Evolutionary conservation across 1,140 invertebrate genomes (phyloP), one percentile per base, ranked within the genome.

Genomic region (Leptinotarsa undecemlineata): DNA sequence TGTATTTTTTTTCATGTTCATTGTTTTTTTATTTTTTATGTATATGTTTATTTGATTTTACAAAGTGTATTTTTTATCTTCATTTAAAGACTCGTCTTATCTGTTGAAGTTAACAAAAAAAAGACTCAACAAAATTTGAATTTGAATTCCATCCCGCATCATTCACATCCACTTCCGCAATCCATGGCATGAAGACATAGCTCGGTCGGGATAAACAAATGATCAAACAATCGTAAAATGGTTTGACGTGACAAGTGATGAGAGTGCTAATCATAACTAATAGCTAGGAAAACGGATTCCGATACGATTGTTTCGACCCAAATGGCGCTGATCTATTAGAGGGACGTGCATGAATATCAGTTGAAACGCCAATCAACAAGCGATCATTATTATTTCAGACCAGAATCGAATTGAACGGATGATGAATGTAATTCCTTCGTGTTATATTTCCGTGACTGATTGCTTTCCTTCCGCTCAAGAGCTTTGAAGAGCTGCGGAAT

Each of bases 161-260:
- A 42, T 42, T 8, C 33, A 42, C 33, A 42, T 1, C 33, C 33
- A 8, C 11, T 42, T 11, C 11, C 33, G 33, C 33, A 42, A 42
- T 42, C 8, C 8, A 42, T 42, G 8, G 8, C 33, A 42, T 42
- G 8, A 42, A 42, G 33, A 11, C 33, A 42, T 42, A 11, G 8
- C 33, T 42, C 33, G 8, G 33, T 11, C 11, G 33, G 33, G 8
- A 42, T 57, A 17, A 57, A 57, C 51, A 57, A 57, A 57, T 57
- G 51, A 57, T 57, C 51, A 19, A 57, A 57, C 51, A 57, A 57
- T 57, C 51, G 51, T 57, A 57, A n/a, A 57, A 57, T 15, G 51
- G 6, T 57, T 14, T 19, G 51, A 19, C 51, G 51, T 57, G 51
- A 57, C 51, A 57, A 57, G n/a, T 57, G 51, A 57, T n/a, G 51